Base-by-base conservation (phyloP, 2,113 vertebrate genomes). In the Balaeniceps rex region DNA sequence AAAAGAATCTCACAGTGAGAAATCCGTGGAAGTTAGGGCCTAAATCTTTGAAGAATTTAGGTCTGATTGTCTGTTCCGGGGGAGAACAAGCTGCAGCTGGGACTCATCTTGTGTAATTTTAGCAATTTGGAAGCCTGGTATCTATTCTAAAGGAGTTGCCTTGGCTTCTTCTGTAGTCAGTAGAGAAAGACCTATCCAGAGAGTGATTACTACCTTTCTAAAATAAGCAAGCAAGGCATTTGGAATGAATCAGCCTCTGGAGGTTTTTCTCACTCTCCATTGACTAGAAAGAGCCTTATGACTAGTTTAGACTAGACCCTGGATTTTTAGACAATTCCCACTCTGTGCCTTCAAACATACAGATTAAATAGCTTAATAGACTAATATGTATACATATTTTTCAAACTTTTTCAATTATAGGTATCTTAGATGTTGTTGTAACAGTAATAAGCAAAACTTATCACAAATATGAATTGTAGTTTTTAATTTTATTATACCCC, bases 61-160 rank as follows among this genome's bases (percentile, higher is more conserved):
- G 22, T 85, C 58, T 82, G 63, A 90, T 92, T 95, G 36, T 57
- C 63, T 95, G 36, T 96, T 92, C 25, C 19, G 11, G 49, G 49
- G 40, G 10, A 23, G 8, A 83, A 69, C 0, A 11, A 95, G 75
- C 71, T 77, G 54, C 92, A 83, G 75, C 93, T 94, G 92, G 71
- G 51, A 83, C 19, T 90, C 87, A 93, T 94, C 91, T 93, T 91
- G 74, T 85, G 54, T 87, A 90, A 96, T 96, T 93, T 96, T 80
- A 90, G 66, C 82, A 74, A 83, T 90, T 93, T 94, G 40, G 49
- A 91, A 83, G 85, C 90, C 85, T 69, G 49, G 22, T 91, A 49
- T 95, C 66, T 95, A n/a, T 91, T 94, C 58, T 91, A 91, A 96
- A 95, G 58, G 40, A 84, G 86, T 93, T 87, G 33, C 80, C 33